A percentile compares a stretch with the other conserved stretches of the same genome.
phyloP scores from a whole-genome alignment of 1,140 invertebrate genomes.

The Oncopodura yosiiana region DNA sequence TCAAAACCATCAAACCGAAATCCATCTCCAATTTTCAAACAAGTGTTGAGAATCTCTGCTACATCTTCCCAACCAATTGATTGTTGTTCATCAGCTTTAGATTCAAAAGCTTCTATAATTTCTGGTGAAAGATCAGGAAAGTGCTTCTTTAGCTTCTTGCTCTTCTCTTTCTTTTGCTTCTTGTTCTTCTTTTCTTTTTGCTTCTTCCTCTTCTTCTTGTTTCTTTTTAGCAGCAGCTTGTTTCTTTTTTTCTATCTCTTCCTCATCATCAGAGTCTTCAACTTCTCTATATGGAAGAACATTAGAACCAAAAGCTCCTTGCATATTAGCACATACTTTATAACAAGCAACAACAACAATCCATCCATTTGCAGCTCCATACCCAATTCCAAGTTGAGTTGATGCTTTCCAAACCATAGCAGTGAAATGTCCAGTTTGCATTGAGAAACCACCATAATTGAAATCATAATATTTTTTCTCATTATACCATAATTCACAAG shows the following conservation, averaged over 20 bases:
- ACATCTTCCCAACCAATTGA: conserved; percentile 15
- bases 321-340: background rate
- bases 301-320: too few species aligned
- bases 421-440: conserved; percentile 67
- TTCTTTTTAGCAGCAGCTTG: too few species aligned
- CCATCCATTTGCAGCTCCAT: background rate
- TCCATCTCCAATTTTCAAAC: background rate
- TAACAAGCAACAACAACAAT: conserved; percentile 2
- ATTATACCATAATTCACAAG: conserved; percentile 21
- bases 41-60: background rate
- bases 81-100: background rate
- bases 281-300: too few species aligned
- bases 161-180: background rate
- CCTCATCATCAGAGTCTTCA: conserved; percentile 13
- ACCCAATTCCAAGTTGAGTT: conserved; percentile 65
- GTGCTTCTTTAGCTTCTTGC: background rate
- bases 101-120: background rate
- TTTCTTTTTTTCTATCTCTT: background rate
- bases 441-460: conserved; percentile 2
- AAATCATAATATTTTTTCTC: conserved; percentile 17
- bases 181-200: background rate
- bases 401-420: conserved; percentile 79
- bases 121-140: background rate
- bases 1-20: conserved; percentile 11
- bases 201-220: background rate